Evolutionary conservation across 2,797 vertebrate species (phyloP), one percentile per base, ranked within the genome.

Genomic region (Spinus olivaceus): DNA sequence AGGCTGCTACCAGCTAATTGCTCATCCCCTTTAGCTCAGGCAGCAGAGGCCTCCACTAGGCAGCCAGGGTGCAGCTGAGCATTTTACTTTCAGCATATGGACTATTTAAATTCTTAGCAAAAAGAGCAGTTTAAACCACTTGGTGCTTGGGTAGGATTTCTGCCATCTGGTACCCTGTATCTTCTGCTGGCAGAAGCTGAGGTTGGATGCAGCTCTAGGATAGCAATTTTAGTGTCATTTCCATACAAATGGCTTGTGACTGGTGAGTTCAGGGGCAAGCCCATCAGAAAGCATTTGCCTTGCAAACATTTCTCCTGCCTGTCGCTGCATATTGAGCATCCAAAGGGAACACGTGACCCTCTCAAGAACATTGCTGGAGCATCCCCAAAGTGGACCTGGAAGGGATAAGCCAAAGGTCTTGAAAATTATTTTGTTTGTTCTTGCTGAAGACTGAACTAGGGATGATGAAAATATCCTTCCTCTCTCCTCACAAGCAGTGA

Each of bases 71-170:
- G 76, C 91, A 95, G 89, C 69, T 4, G 1, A 95, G 79, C 33
- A 0, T 94, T 93, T 66, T 78, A 76, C 44, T 86, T 88, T 47
- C 64, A 94, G 87, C 92, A 96, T 90, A 93, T 76, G 91, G 94
- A 92, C 81, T 23, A 59, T 90, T 92, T 92, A 81, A 87, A 93
- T 94, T 88, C 77, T 94, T 39, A 95, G 84, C 72, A 90, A 96
- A 94, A 93, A 91, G 91, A 94, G 64, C 92, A 95, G 67, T 87
- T 92, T 65, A 82, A 94, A 95, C 64, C 6, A 30, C 63, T 96
- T 63, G 81, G 87, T 94, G 56, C 72, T 83, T 0, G 46, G 72
- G 79, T 79, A 94, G 89, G 82, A 96, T 95, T 93, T 92, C 91
- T 94, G 91, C 94, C 92, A 92, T 89, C 84, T 96, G 92, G 84